Conservation (phyloP, 2,888 invertebrate species). For the Aleiodes testaceus region DNA sequence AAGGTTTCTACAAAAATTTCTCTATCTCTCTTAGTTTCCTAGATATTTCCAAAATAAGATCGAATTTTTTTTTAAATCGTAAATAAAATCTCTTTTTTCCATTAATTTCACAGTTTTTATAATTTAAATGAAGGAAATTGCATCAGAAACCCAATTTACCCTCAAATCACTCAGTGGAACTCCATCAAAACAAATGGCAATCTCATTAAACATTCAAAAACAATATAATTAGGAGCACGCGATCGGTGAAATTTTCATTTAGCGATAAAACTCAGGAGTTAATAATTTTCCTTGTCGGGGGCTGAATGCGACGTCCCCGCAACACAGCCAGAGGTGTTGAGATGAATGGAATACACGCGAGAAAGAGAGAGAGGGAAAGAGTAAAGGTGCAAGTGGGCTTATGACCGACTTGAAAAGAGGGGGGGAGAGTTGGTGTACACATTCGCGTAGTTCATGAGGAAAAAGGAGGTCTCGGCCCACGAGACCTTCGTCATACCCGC, state of each 20-base stretch:
- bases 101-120: too few species aligned
- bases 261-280: constrained; percentile 1
- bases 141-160: too few species aligned
- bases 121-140: too few species aligned
- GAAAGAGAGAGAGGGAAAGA: not conserved
- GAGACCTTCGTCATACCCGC: constrained; percentile 30
- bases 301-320: constrained; percentile 11
- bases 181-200: too few species aligned
- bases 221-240: not conserved
- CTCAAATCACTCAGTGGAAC: too few species aligned
- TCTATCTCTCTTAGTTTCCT: too few species aligned
- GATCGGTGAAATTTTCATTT: constrained; percentile 1
- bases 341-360: constrained; percentile 30
- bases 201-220: not conserved
- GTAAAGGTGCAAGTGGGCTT: not conserved
- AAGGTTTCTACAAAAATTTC: too few species aligned
- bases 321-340: constrained; percentile 11
- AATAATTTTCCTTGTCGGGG: not conserved
- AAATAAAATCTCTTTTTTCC: too few species aligned
- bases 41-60: too few species aligned
- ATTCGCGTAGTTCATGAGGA: constrained; percentile 28
- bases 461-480: constrained; percentile 34
- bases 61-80: too few species aligned
- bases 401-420: constrained; percentile 12
- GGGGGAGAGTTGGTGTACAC: not conserved